A percentile compares a stretch with the other conserved stretches of the same genome.
These are phyloP conservation scores for Drosophila serrata DNA, from an alignment of 1,140 invertebrate genomes.

Conservation along the genomic window DNA sequence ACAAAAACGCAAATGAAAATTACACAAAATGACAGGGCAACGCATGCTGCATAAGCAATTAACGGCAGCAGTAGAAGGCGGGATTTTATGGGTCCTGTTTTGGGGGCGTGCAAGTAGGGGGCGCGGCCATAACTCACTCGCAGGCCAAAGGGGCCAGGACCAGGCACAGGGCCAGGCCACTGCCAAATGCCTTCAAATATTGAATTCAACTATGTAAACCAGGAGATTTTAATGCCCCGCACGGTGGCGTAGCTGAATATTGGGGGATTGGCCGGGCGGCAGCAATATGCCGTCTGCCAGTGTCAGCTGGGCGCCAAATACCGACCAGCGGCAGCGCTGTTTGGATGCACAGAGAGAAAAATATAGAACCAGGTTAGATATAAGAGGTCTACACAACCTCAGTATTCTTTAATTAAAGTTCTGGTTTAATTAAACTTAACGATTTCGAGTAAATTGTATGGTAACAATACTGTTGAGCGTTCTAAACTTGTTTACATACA, in stretches of 20 bases:
- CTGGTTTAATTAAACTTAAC: too few relatives aligned
- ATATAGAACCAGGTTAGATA: not conserved
- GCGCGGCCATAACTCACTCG: constrained; percentile 57
- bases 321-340: constrained; percentile 34
- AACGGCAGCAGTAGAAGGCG: constrained; percentile 53
- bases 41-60: constrained; percentile 76
- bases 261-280: constrained; percentile 1
- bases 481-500: too few relatives aligned
- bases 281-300: constrained; percentile 65
- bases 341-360: constrained; percentile 1
- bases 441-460: too few relatives aligned
- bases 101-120: constrained; percentile 6
- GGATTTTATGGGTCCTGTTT: constrained; percentile 26
- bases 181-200: constrained; percentile 64
- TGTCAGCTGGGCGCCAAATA: constrained; percentile 70
- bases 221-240: constrained; percentile 32
- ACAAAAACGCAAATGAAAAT: constrained; percentile 60
- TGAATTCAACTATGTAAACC: constrained; percentile 65
- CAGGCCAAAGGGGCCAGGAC: constrained; percentile 43
- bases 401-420: too few relatives aligned
- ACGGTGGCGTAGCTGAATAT: constrained; percentile 4
- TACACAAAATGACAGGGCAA: constrained; percentile 61
- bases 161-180: constrained; percentile 25
- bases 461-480: too few relatives aligned
- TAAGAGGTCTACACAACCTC: too few relatives aligned